phyloP scores from a whole-genome alignment of 2,888 invertebrate genomes.

The Agriopis marginaria region DNA sequence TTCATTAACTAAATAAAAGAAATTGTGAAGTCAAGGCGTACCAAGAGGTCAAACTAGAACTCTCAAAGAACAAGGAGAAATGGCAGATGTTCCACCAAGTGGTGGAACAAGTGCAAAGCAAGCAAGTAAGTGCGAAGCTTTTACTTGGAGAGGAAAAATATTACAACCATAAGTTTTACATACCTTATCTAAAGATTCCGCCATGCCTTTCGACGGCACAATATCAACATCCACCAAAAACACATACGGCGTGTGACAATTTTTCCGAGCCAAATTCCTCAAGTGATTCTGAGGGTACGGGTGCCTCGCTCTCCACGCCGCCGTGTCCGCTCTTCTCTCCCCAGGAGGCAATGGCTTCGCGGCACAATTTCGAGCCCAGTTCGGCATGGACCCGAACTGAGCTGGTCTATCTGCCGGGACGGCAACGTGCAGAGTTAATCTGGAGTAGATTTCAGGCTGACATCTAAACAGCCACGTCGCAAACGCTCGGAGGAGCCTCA shows the following conservation, averaged over 20 bases:
- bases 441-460: conserved; percentile 84
- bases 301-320: conserved; percentile 90
- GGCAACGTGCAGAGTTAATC: conserved; percentile 91
- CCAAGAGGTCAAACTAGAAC: too few species aligned
- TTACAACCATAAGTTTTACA: background rate
- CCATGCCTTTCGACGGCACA: conserved; percentile 92
- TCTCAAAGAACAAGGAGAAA: too few species aligned
- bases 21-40: too few species aligned
- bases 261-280: conserved; percentile 94
- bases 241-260: conserved; percentile 92
- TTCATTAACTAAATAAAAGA: too few species aligned
- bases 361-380: conserved; percentile 88
- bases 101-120: too few species aligned
- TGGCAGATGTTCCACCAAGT: too few species aligned
- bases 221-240: conserved; percentile 96
- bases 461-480: conserved; percentile 92
- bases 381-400: conserved; percentile 88
- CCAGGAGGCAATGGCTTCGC: conserved; percentile 89
- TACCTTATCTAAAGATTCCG: conserved; percentile 88
- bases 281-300: conserved; percentile 96
- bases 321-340: conserved; percentile 87
- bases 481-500: conserved; percentile 90
- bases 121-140: too few species aligned
- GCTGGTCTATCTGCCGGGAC: conserved; percentile 88
- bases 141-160: too few species aligned